Evolutionary conservation across 2,113 vertebrate species (phyloP), one percentile per base, ranked within the genome.

Genomic region (Oryzias celebensis): DNA sequence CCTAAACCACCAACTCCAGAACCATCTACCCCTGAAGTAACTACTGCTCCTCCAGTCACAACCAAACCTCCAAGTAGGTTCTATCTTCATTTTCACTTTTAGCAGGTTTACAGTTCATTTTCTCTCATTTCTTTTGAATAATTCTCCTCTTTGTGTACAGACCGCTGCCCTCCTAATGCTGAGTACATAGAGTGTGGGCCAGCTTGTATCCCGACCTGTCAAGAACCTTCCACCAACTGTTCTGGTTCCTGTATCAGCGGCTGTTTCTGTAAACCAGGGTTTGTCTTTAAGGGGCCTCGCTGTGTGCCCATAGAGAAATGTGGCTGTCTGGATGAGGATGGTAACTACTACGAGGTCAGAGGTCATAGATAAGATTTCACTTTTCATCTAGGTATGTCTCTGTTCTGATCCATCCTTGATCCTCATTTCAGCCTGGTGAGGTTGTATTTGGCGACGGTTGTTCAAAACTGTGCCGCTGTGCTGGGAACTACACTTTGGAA

Each of bases 181-280:
- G 90, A 91, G 20, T 89, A 88, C 0, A 84, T 91, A 5, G 62
- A 65, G 1, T 93, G 91, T 6, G 89, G 89, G 20, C 88, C 88
- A 31, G 68, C 88, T 58, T 93, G 91, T 58, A 88, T 80, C 2
- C 90, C 84, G 0, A 80, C 85, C 56, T 93, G 92, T 48, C 22
- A 75, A 78, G 83, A 65, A 42, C 93, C 91, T 22, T 92, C 82
- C 22, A 89, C 86, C 59, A 89, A 78, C 72, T 93, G 92, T 2
- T 71, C 66, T 41, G 73, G 78, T 4, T 73, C 75, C 43, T 95
- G 94, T 62, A 83, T 85, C 57, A 90, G 73, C 0, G 92, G 87
- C 48, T 94, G 93, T 48, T 91, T 93, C 86, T 95, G 94, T 48
- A 88, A 91, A 68, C 86, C 87, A 17, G 93, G 93, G 4, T 93